These are phyloP conservation scores for Sarcophaga caerulescens DNA, from an alignment of 2,888 invertebrate genomes.

Conservation along the genomic window DNA sequence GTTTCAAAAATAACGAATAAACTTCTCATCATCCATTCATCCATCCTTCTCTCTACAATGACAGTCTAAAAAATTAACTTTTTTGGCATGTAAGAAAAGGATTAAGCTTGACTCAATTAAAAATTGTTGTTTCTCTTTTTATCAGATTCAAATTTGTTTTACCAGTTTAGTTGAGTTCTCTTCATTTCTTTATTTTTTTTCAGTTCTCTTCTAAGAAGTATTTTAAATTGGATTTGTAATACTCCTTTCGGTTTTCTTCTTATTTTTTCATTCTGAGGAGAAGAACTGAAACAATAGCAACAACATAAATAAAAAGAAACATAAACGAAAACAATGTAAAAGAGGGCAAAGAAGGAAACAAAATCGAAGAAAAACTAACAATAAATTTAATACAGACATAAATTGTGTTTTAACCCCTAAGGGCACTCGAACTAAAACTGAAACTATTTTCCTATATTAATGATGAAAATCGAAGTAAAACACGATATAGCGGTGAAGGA, in stretches of 20 bases:
- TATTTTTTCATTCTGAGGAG: not conserved
- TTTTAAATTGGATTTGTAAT: not conserved
- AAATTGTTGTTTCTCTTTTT: not conserved
- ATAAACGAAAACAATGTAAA: not conserved
- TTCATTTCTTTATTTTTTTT: not conserved
- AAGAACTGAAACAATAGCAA: not conserved
- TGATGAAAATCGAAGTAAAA: not conserved
- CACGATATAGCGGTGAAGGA: too few species aligned
- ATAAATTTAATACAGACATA: constrained; percentile 50
- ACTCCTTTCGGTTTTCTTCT: not conserved
- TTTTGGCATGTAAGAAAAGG: not conserved
- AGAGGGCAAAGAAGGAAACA: not conserved
- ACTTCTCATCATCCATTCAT: too few species aligned
- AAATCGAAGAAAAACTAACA: not conserved
- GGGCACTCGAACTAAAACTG: not conserved
- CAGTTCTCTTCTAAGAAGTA: not conserved
- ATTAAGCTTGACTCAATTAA: not conserved
- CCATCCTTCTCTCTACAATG: too few species aligned
- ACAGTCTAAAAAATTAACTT: too few species aligned
- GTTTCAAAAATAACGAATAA: too few species aligned
- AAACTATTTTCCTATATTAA: constrained; percentile 1
- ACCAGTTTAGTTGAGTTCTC: not conserved
- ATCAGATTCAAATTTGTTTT: not conserved
- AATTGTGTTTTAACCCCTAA: constrained; percentile 45
- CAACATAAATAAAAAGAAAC: not conserved